These are phyloP conservation scores for Talpa occidentalis DNA, from an alignment of 2,113 vertebrate genomes.

Conservation along the genomic window DNA sequence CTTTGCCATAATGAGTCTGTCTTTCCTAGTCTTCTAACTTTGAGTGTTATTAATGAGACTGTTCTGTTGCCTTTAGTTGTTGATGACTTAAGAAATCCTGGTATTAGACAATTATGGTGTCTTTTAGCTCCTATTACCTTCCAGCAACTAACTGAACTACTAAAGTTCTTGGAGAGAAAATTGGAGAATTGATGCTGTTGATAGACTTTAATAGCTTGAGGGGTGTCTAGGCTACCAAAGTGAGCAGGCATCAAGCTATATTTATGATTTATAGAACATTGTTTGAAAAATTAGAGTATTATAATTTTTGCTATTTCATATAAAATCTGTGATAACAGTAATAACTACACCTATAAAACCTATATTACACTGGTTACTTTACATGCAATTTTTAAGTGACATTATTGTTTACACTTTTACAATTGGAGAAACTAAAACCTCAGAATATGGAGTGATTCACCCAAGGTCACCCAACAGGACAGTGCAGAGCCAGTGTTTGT, in stretches of 20 bases:
- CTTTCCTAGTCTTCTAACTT: conserved; percentile 11
- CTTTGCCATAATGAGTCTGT: too few relatives aligned
- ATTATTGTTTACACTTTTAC: not conserved
- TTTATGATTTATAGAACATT: not conserved
- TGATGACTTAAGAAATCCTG: not conserved
- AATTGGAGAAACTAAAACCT: not conserved
- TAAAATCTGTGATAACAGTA: not conserved
- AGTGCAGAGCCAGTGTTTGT: not conserved
- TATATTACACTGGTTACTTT: not conserved
- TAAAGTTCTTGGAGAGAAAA: not conserved
- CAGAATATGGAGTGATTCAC: not conserved
- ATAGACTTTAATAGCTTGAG: not conserved
- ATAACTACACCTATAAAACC: not conserved
- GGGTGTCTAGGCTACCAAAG: not conserved
- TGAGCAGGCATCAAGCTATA: not conserved
- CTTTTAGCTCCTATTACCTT: not conserved
- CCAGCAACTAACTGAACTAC: not conserved
- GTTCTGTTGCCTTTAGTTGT: not conserved
- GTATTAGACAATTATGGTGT: not conserved
- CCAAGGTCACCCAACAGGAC: not conserved
- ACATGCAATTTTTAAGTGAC: not conserved
- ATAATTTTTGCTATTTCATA: not conserved
- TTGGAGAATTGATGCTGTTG: not conserved
- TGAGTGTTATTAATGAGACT: not conserved
- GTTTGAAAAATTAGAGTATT: not conserved